Base-by-base conservation (phyloP, 2,797 vertebrate genomes). In the Fundulus diaphanus region DNA sequence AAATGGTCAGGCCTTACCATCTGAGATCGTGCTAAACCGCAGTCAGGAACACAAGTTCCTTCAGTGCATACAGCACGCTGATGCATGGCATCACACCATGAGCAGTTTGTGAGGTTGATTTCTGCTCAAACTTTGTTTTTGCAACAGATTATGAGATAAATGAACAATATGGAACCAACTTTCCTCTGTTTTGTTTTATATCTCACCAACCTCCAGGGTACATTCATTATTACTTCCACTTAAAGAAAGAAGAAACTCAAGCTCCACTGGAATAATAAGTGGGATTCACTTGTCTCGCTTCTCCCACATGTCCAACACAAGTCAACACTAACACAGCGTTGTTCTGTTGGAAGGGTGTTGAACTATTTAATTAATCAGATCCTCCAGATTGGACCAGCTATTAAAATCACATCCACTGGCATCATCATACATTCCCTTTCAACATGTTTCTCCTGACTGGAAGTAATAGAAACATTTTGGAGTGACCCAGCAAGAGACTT, bases 1-100 rank as follows among this genome's bases (percentile, higher is more conserved):
- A 92, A 89, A 90, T 76, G 68, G 85, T 73, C 81, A 80, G 68
- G 7, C 63, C 79, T 65, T 76, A 76, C 8, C 27, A 61, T 51
- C 78, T 40, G 22, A 79, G 61, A 33, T 31, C 74, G 79, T 68
- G 42, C 33, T 79, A 70, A 51, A 31, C 31, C 44, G 65, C 61
- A 68, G 46, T 59, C 24, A 68, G 44, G 76, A 33, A 70, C 22
- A 49, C 67, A 48, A 6, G 31, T 29, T 54, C 24, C 63, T 68
- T 52, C 8, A 27, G 11, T 37, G 20, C 70, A 78, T 31, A 57
- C 51, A 70, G 44, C 33, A 37, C 16, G 27, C 37, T 57, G 51
- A 70, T 11, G n/a, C 9, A 12, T 35, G 40, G 61, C 72, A 24
- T 78, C 15, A 61, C n/a, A 44, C 18, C 16, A 54, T 27, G 9